Evolutionary conservation across 2,113 vertebrate species (phyloP).

Genomic region (Psophia crepitans): DNA sequence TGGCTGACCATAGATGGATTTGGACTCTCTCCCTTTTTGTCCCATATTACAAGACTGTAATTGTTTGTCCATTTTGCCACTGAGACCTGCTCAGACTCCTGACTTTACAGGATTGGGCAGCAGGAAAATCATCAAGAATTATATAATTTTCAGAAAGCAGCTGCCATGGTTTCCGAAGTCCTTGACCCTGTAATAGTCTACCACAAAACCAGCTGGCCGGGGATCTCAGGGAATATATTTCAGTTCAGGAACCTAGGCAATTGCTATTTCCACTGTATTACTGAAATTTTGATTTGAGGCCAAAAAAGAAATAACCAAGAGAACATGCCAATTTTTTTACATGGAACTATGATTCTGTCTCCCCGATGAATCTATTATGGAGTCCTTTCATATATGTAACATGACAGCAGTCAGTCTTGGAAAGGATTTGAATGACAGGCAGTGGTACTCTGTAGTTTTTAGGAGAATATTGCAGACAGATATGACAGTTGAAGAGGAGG

Average conservation of each 20-base stretch:
- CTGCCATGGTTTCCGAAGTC: not conserved
- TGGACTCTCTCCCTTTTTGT: not conserved
- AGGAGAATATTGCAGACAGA: not conserved
- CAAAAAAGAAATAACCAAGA: not conserved
- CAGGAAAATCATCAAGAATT: not conserved
- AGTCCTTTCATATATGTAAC: not conserved
- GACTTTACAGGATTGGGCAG: not conserved
- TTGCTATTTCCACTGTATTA: not conserved
- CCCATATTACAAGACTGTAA: not conserved
- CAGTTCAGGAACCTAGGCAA: not conserved
- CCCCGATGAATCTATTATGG: not conserved
- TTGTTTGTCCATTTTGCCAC: not conserved
- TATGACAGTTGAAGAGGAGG: not conserved
- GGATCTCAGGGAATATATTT: not conserved
- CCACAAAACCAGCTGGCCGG: conserved; percentile 17
- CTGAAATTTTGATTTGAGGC: not conserved
- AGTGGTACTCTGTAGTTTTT: not conserved
- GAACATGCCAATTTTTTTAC: not conserved
- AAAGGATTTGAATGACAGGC: not conserved
- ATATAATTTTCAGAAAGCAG: not conserved
- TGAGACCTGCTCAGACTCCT: not conserved
- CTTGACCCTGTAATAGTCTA: not conserved
- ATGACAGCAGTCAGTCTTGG: not conserved
- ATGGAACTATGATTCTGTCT: not conserved
- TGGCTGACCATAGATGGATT: not conserved